Conservation (phyloP, 2,888 invertebrate species). For the Philereme transversata region DNA sequence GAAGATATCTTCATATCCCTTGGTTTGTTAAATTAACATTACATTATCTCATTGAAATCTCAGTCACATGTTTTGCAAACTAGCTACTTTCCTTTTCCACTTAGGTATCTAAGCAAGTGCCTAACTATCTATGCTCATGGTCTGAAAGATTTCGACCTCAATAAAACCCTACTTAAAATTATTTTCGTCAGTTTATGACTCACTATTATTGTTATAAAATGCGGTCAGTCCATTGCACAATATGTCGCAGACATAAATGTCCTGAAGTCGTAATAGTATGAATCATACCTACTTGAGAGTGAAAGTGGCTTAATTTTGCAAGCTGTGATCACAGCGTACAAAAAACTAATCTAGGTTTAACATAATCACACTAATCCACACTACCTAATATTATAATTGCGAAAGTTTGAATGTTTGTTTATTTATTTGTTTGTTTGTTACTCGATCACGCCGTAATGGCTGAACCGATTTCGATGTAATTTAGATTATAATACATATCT, state of each 20-base stretch:
- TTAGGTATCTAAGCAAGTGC: neutral
- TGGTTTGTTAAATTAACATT: too few species aligned
- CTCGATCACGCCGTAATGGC: too few species aligned
- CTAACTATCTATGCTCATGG: neutral
- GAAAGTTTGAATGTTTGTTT: too few species aligned
- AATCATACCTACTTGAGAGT: conserved; percentile 65
- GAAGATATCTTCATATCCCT: too few species aligned
- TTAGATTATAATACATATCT: too few species aligned
- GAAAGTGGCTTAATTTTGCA: conserved; percentile 70
- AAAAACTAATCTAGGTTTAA: conserved; percentile 14
- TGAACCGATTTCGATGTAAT: too few species aligned
- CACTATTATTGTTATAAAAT: conserved; percentile 60
- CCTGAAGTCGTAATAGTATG: conserved; percentile 71
- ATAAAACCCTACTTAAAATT: conserved; percentile 11
- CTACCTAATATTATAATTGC: too few species aligned
- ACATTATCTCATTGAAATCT: conserved; percentile 19
- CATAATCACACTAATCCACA: too few species aligned
- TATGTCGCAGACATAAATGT: conserved; percentile 59
- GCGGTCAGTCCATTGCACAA: conserved; percentile 69
- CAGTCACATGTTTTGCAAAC: conserved; percentile 11
- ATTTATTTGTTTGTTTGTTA: too few species aligned
- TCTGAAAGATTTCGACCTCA: conserved; percentile 2
- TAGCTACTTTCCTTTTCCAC: conserved; percentile 16
- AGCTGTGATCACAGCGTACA: conserved; percentile 23
- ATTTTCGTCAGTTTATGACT: conserved; percentile 40